These are phyloP conservation scores for Nebria ingens DNA, from an alignment of 1,140 invertebrate genomes.

Conservation along the genomic window DNA sequence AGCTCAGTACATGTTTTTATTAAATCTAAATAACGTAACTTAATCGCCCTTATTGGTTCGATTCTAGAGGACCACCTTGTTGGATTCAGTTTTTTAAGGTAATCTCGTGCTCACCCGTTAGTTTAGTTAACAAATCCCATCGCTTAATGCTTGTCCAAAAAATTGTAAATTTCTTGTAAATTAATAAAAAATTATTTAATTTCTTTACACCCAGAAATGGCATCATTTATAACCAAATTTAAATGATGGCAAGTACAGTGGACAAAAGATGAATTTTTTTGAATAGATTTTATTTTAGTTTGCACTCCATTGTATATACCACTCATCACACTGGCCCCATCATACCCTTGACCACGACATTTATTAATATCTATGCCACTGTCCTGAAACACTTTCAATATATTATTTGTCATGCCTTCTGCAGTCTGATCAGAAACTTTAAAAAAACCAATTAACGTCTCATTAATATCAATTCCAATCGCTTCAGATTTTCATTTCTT, in stretches of 20 bases:
- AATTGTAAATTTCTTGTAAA: not conserved
- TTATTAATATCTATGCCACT: constrained; percentile 23
- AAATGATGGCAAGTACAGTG: constrained; percentile 25
- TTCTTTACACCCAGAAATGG: constrained; percentile 14
- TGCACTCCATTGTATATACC: constrained; percentile 24
- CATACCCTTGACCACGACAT: constrained; percentile 27
- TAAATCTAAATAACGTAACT: not conserved
- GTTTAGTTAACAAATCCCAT: not conserved
- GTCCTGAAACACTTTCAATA: constrained; percentile 18
- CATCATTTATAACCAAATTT: constrained; percentile 24
- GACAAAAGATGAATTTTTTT: constrained; percentile 21
- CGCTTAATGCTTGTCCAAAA: not conserved
- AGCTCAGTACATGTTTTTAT: not conserved
- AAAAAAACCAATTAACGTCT: constrained; percentile 12
- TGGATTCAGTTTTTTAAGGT: not conserved
- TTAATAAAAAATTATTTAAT: constrained; percentile 3
- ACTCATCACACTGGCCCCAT: constrained; percentile 27
- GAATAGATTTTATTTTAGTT: constrained; percentile 22
- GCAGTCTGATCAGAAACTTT: constrained; percentile 17
- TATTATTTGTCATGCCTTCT: constrained; percentile 15
- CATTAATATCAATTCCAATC: no score
- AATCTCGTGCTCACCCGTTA: not conserved
- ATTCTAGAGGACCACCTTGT: not conserved
- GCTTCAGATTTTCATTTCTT: no score
- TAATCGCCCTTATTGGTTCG: not conserved